These are phyloP conservation scores for Pteronura brasiliensis DNA, from an alignment of 2,113 vertebrate genomes.

Conservation along the genomic window DNA sequence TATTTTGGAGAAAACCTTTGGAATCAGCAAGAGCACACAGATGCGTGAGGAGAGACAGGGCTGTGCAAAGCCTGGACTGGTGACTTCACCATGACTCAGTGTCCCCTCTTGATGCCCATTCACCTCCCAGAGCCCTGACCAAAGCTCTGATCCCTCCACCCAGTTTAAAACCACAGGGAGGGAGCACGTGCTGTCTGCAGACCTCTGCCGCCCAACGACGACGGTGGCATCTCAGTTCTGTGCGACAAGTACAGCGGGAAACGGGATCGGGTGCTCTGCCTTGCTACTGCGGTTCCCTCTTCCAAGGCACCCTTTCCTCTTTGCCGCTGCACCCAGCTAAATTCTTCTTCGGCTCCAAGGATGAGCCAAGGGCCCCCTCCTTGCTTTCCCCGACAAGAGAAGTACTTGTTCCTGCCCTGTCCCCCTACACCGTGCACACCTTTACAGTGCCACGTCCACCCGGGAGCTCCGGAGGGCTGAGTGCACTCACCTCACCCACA, in stretches of 20 bases:
- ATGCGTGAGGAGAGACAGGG: neutral
- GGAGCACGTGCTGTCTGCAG: neutral
- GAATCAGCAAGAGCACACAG: neutral
- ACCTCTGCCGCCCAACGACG: neutral
- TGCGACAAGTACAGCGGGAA: neutral
- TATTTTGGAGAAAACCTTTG: neutral
- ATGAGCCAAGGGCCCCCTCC: neutral
- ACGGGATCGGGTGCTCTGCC: neutral
- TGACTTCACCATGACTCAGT: neutral
- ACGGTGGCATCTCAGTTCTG: neutral
- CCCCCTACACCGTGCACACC: neutral
- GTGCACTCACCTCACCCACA: neutral
- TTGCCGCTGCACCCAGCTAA: rapidly evolving
- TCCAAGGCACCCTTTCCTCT: neutral
- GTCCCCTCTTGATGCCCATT: neutral
- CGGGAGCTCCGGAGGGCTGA: neutral
- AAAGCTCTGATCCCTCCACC: neutral
- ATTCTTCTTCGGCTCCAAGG: neutral
- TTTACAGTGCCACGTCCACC: neutral
- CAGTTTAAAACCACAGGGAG: neutral
- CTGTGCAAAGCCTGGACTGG: neutral
- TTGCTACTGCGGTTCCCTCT: neutral
- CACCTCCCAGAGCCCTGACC: neutral
- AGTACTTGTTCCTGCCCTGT: neutral
- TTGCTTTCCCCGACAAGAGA: neutral